Percentiles rank a stretch among this genome's conserved stretches.
Evolutionary conservation across 64 coral and sea anemone genomes (phyloP).

Genomic region (Stichodactyla helianthus): DNA sequence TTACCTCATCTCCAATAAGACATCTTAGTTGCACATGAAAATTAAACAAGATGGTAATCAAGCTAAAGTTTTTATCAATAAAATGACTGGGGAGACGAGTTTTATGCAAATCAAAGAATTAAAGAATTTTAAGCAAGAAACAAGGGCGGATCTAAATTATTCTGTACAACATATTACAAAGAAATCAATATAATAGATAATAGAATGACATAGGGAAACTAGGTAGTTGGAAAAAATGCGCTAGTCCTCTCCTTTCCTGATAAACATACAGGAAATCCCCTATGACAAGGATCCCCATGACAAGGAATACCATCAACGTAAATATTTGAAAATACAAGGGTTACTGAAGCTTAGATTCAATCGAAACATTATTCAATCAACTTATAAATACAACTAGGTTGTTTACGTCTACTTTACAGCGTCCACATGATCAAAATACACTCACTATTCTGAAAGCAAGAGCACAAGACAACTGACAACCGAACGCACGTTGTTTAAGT

Average conservation of each 20-base stretch:
- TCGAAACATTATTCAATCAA: neutral
- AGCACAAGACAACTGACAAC: neutral
- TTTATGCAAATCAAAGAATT: too few species aligned
- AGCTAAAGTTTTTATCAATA: neutral
- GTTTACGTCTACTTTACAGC: too few species aligned
- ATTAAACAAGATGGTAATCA: neutral
- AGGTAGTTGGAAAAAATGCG: too few species aligned
- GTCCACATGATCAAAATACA: too few species aligned
- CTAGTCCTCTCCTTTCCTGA: neutral
- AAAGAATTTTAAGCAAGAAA: too few species aligned
- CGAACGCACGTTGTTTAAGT: neutral
- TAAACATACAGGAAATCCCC: neutral
- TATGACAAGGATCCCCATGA: neutral
- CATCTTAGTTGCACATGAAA: conserved; percentile 39
- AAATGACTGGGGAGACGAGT: too few species aligned
- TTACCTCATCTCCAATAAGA: conserved; percentile 96
- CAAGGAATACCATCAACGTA: neutral
- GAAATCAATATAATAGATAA: too few species aligned
- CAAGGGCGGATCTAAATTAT: too few species aligned
- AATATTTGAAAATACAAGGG: neutral
- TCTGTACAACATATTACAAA: too few species aligned
- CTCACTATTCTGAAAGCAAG: neutral
- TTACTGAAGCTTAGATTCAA: neutral
- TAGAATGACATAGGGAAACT: too few species aligned
- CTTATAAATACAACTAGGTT: too few species aligned